Evolutionary conservation across 2,888 invertebrate species (phyloP).

Genomic region (Ophonus ardosiacus): DNA sequence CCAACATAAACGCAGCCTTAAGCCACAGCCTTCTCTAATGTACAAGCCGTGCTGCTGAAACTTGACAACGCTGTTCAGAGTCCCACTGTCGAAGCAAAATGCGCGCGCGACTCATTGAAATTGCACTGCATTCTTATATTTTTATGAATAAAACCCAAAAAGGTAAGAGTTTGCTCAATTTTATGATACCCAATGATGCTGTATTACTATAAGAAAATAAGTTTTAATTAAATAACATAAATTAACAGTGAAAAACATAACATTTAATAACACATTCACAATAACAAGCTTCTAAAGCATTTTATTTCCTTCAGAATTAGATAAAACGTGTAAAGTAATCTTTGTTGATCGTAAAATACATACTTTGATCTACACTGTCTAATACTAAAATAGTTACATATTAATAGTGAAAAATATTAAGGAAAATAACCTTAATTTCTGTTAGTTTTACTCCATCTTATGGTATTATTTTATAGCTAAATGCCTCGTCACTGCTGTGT

Average conservation of each 20-base stretch:
- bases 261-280: neutral
- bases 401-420: slow-evolving; percentile 1
- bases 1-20: too few species aligned
- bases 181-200: neutral
- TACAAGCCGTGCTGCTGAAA: slow-evolving; percentile 14
- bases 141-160: neutral
- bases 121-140: neutral
- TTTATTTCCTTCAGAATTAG: neutral
- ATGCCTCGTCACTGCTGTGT: slow-evolving; percentile 11
- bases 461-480: slow-evolving; percentile 10
- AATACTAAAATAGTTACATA: neutral
- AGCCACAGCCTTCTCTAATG: slow-evolving; percentile 1
- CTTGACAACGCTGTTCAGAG: neutral
- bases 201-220: neutral
- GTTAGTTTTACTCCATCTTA: neutral
- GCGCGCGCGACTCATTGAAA: neutral
- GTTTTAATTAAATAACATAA: neutral
- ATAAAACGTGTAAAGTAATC: neutral
- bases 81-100: neutral
- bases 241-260: neutral
- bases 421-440: neutral
- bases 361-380: neutral
- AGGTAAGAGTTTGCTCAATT: neutral
- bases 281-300: neutral
- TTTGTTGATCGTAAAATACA: neutral